Evolutionary conservation across 2,888 invertebrate genomes (phyloP).

Genomic region (Heliconius erato): DNA sequence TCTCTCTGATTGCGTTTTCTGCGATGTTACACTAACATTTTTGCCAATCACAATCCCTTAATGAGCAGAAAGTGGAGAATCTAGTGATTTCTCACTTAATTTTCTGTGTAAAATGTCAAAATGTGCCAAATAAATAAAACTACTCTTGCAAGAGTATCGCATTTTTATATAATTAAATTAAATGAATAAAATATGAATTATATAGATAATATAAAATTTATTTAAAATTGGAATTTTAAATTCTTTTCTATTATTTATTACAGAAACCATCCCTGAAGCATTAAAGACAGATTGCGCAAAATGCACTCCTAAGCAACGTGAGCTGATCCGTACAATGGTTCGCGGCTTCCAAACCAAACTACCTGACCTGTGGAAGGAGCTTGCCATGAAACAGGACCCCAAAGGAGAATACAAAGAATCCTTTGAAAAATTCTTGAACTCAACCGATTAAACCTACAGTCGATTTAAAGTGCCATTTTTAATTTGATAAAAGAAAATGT

Average conservation of each 20-base stretch:
- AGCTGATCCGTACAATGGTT: slow-evolving; percentile 86
- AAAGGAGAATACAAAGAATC: slow-evolving; percentile 85
- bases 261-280: slow-evolving; percentile 75
- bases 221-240: not conserved
- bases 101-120: too few relatives aligned
- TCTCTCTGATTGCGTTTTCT: too few relatives aligned
- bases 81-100: too few relatives aligned
- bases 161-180: too few relatives aligned
- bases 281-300: slow-evolving; percentile 84
- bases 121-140: too few relatives aligned
- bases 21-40: too few relatives aligned
- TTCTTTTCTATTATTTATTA: not conserved
- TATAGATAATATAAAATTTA: too few relatives aligned
- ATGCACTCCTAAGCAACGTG: slow-evolving; percentile 88
- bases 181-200: too few relatives aligned
- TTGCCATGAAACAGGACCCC: slow-evolving; percentile 89
- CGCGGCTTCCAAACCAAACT: slow-evolving; percentile 87
- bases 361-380: slow-evolving; percentile 87
- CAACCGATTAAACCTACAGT: slow-evolving; percentile 58
- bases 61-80: not conserved
- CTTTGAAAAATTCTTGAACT: slow-evolving; percentile 81
- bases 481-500: not conserved
- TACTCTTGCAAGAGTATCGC: too few relatives aligned
- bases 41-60: not conserved
- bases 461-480: not conserved